phyloP scores from a whole-genome alignment of 2,888 invertebrate species.

The Drosophila macrospina region DNA sequence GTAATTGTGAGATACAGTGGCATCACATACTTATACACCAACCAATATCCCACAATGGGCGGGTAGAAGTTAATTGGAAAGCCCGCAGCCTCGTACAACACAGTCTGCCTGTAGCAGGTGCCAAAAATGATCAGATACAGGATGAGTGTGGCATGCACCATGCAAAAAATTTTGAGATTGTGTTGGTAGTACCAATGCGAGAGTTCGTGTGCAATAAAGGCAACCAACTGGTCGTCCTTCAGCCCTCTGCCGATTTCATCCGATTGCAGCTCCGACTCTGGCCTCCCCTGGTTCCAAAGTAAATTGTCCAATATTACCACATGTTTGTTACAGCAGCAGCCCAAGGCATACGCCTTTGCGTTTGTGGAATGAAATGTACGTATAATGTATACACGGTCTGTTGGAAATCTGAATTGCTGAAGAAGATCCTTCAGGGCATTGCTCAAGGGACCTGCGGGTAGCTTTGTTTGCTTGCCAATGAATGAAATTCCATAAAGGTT shows the following conservation, averaged over 20 bases:
- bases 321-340: constrained; percentile 34
- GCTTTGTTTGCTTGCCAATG: constrained; percentile 35
- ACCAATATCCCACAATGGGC: constrained; percentile 56
- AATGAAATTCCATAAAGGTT: constrained; percentile 34
- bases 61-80: constrained; percentile 48
- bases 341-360: constrained; percentile 46
- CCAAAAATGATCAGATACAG: constrained; percentile 57
- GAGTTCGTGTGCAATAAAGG: constrained; percentile 60
- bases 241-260: constrained; percentile 51
- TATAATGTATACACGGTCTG: constrained; percentile 29
- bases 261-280: constrained; percentile 16
- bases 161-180: background rate
- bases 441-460: constrained; percentile 13
- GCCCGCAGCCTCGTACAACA: constrained; percentile 56
- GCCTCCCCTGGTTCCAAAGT: constrained; percentile 34
- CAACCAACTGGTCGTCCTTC: constrained; percentile 31
- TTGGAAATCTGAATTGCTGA: constrained; percentile 13
- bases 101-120: constrained; percentile 2
- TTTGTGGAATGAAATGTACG: constrained; percentile 22
- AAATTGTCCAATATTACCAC: constrained; percentile 53
- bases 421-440: constrained; percentile 17
- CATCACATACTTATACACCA: constrained; percentile 67
- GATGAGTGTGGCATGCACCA: constrained; percentile 38
- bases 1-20: constrained; percentile 44
- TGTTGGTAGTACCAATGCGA: constrained; percentile 47